Conservation (phyloP, 2,113 vertebrate species). For the Nothobranchius kuhntae region DNA sequence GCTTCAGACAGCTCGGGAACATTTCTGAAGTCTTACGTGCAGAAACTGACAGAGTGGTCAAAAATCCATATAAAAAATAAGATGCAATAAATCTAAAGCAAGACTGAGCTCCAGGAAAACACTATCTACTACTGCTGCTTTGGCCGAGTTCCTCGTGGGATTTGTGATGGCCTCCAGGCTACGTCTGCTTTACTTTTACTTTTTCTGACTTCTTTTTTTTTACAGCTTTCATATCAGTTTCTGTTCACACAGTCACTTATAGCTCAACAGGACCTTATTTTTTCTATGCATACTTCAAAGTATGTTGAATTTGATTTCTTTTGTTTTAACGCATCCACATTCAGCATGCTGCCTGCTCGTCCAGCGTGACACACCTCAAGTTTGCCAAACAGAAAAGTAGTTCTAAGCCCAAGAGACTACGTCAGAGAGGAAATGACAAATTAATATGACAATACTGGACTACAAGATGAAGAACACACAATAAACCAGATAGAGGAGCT, state of each 20-base stretch:
- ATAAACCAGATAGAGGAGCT: not conserved
- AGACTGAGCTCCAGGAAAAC: conserved; percentile 34
- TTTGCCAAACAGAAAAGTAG: conserved; percentile 1
- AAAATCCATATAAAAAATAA: conserved; percentile 21
- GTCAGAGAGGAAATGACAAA: conserved; percentile 33
- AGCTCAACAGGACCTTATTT: conserved; percentile 23
- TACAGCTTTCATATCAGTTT: conserved; percentile 25
- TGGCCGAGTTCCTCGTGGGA: conserved; percentile 31
- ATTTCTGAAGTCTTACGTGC: conserved; percentile 10
- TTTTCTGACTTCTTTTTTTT: conserved; percentile 39
- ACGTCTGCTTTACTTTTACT: conserved; percentile 50
- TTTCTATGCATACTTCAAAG: conserved; percentile 14
- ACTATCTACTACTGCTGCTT: conserved; percentile 11
- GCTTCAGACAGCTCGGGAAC: not conserved
- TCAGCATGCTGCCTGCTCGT: not conserved
- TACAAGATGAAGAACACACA: conserved; percentile 23
- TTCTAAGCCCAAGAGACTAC: conserved; percentile 26
- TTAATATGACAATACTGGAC: conserved; percentile 33
- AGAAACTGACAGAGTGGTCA: conserved; percentile 18
- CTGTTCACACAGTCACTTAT: conserved; percentile 23
- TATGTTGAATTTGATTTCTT: not conserved
- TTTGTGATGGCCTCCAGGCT: conserved; percentile 33
- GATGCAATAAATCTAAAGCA: conserved; percentile 33
- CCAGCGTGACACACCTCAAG: conserved; percentile 20
- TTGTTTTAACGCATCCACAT: not conserved